These are phyloP conservation scores for Apodemia mormo DNA, from an alignment of 2,888 invertebrate genomes.

Conservation along the genomic window DNA sequence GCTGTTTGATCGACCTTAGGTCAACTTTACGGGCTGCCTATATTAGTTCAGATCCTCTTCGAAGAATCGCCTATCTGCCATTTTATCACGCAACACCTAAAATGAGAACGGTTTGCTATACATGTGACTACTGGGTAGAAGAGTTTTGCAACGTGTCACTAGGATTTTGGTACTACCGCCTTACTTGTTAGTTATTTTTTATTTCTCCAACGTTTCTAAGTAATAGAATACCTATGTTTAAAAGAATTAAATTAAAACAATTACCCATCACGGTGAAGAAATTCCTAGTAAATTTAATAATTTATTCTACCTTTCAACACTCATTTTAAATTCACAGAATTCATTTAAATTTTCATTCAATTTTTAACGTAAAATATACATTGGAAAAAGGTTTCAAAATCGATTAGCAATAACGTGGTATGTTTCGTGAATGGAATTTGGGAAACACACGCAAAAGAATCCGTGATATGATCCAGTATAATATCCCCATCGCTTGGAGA, in stretches of 20 bases:
- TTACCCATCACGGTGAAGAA: neutral
- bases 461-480: constrained; percentile 57
- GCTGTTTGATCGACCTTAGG: too few relatives aligned
- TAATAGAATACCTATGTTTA: neutral
- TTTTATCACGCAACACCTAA: too few relatives aligned
- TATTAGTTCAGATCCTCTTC: too few relatives aligned
- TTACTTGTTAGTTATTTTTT: too few relatives aligned
- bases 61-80: too few relatives aligned
- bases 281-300: neutral
- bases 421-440: constrained; percentile 45
- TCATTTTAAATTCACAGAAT: constrained; percentile 4
- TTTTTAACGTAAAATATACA: constrained; percentile 5
- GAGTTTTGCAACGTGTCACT: too few relatives aligned
- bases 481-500: constrained; percentile 66
- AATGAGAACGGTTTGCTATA: too few relatives aligned
- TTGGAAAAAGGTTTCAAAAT: constrained; percentile 6
- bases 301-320: neutral
- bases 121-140: too few relatives aligned
- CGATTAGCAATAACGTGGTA: constrained; percentile 26
- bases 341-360: neutral
- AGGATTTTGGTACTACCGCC: too few relatives aligned
- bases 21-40: too few relatives aligned
- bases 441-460: constrained; percentile 44
- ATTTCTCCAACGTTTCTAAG: neutral
- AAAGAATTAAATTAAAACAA: neutral